Conservation (phyloP, 2,113 vertebrate genomes). For the Notarius quadriscutis region DNA sequence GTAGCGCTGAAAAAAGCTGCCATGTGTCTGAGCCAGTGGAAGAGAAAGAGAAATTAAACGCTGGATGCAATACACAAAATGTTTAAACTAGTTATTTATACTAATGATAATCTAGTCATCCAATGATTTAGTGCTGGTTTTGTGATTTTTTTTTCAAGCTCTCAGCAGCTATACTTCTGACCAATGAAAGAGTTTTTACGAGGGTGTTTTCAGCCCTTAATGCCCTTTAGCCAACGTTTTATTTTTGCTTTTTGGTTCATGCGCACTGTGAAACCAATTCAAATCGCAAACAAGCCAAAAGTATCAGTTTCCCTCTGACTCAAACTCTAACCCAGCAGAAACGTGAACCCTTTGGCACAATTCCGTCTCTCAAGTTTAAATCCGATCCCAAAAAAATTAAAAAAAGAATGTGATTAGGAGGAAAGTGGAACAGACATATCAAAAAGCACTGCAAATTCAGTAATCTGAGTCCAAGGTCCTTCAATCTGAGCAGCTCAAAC, state of each 20-base stretch:
- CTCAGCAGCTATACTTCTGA: neutral
- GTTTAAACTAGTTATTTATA: neutral
- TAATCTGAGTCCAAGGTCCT: neutral
- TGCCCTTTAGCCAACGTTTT: neutral
- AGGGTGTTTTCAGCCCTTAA: neutral
- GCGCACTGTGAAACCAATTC: neutral
- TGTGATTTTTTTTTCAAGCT: neutral
- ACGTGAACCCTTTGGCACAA: neutral
- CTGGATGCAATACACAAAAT: neutral
- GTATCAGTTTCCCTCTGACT: neutral
- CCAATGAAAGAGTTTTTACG: neutral
- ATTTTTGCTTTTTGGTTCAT: neutral
- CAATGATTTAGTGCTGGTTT: neutral
- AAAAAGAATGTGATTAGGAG: slow-evolving; percentile 29
- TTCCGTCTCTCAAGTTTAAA: neutral
- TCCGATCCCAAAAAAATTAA: neutral
- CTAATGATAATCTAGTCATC: neutral
- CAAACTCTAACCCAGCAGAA: neutral
- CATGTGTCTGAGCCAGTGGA: neutral
- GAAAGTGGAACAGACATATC: slow-evolving; percentile 4
- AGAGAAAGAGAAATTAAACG: neutral
- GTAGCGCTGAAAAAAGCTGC: neutral
- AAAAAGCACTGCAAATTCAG: neutral
- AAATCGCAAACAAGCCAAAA: neutral
- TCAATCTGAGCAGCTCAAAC: neutral